Conservation (phyloP, 1,140 invertebrate genomes). For the Lasioglossum albipes region DNA sequence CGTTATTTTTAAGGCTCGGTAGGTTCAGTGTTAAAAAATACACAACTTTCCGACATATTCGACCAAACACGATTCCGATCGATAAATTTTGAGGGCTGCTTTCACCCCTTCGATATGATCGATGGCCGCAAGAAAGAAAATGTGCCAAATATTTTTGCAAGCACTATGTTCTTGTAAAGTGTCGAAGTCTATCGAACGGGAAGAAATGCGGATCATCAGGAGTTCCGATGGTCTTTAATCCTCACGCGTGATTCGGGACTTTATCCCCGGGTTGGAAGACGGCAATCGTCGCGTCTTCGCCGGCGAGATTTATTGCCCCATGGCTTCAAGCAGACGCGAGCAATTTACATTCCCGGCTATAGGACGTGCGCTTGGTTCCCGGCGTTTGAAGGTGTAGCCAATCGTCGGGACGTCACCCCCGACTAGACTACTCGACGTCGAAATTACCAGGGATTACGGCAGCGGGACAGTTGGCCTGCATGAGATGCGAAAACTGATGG, state of each 20-base stretch:
- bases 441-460: conserved; percentile 64
- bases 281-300: conserved; percentile 73
- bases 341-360: conserved; percentile 73
- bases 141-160: too few relatives aligned
- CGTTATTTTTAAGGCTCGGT: too few relatives aligned
- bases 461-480: conserved; percentile 36
- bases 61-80: too few relatives aligned
- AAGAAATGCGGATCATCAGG: background rate
- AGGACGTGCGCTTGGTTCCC: conserved; percentile 45
- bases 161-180: too few relatives aligned
- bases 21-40: too few relatives aligned
- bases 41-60: too few relatives aligned
- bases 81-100: too few relatives aligned
- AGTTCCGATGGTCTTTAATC: conserved; percentile 51
- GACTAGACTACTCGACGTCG: conserved; percentile 47
- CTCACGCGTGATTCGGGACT: conserved; percentile 65
- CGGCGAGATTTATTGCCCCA: conserved; percentile 71
- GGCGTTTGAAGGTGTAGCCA: conserved; percentile 54
- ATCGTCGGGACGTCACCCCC: conserved; percentile 54
- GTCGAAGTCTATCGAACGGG: background rate
- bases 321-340: conserved; percentile 68
- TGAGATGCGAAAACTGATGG: background rate
- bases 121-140: too few relatives aligned
- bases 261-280: conserved; percentile 64
- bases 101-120: too few relatives aligned